phyloP scores from a whole-genome alignment of 1,140 invertebrate genomes.

The Leptinotarsa defecta region DNA sequence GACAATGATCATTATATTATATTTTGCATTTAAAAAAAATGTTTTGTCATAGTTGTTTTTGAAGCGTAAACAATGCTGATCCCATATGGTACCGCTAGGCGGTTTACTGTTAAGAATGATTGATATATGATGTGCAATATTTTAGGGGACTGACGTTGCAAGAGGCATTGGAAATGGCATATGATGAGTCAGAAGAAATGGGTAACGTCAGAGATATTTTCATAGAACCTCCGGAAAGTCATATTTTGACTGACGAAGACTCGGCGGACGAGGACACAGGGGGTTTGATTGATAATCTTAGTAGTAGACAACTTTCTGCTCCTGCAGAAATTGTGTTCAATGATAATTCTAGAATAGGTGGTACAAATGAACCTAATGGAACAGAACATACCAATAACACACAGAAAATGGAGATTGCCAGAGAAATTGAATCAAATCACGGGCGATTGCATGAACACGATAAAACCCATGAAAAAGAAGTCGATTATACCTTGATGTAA shows the following conservation, averaged over 20 bases:
- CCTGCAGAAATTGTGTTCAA: slow-evolving; percentile 20
- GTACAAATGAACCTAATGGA: no score
- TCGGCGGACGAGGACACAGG: slow-evolving; percentile 41
- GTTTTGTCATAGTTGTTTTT: neutral
- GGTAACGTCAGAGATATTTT: neutral
- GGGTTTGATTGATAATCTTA: slow-evolving; percentile 38
- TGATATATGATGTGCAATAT: neutral
- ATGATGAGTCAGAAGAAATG: neutral
- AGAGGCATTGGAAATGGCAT: neutral
- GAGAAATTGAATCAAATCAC: no score
- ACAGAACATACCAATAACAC: no score
- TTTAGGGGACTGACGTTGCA: neutral
- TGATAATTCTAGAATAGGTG: neutral
- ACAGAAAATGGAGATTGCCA: no score
- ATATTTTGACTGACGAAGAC: slow-evolving; percentile 33
- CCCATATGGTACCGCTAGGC: neutral
- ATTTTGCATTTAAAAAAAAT: neutral
- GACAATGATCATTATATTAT: neutral
- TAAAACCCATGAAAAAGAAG: no score
- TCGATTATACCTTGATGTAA: no score
- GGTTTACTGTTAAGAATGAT: neutral
- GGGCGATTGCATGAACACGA: no score
- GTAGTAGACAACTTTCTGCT: slow-evolving; percentile 31
- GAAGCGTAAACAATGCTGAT: neutral
- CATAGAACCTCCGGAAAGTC: slow-evolving; percentile 33